Evolutionary conservation across 1,140 invertebrate species (phyloP).

Genomic region (Cepaea nemoralis): DNA sequence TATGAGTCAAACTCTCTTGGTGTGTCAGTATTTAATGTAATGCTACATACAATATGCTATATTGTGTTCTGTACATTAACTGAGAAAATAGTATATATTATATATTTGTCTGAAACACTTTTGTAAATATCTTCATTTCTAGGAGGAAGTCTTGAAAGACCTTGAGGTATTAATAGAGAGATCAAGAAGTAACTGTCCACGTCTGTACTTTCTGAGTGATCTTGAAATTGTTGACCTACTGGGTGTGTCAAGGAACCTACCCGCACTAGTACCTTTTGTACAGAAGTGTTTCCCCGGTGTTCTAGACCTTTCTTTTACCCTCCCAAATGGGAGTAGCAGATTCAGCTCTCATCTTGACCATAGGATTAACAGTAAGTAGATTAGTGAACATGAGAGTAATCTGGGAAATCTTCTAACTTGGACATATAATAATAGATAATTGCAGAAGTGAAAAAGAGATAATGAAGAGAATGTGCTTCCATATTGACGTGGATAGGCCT

Average conservation of each 20-base stretch:
- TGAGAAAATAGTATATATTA: no score
- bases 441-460: no score
- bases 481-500: no score
- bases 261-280: constrained; percentile 64
- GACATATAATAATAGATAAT: no score
- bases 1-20: no score
- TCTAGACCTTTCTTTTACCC: constrained; percentile 57
- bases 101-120: no score
- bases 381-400: no score
- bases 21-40: no score
- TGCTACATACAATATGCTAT: no score
- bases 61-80: no score
- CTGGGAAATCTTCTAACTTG: no score
- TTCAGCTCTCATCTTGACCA: constrained; percentile 64
- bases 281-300: constrained; percentile 69
- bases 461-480: no score
- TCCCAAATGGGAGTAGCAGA: constrained; percentile 60
- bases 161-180: constrained; percentile 59
- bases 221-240: constrained; percentile 67
- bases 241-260: constrained; percentile 67
- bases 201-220: constrained; percentile 70
- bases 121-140: constrained; percentile 27
- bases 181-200: constrained; percentile 62
- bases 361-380: constrained; percentile 67
- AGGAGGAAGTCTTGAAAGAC: constrained; percentile 68